phyloP scores from a whole-genome alignment of 92 coral and sea anemone genomes.

The Parazoanthus swiftii region DNA sequence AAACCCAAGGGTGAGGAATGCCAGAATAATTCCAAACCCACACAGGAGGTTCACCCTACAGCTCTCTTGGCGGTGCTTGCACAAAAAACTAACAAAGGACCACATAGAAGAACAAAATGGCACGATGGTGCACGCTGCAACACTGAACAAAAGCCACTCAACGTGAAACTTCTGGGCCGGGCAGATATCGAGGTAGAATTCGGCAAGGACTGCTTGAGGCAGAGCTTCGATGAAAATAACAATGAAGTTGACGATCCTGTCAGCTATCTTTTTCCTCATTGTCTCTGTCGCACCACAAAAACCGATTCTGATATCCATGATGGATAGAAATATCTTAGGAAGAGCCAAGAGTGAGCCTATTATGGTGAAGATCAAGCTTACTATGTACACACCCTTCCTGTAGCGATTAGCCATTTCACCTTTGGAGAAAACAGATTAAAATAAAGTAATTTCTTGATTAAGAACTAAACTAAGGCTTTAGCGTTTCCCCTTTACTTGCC shows the following conservation, averaged over 20 bases:
- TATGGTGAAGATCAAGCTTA: slow-evolving; percentile 14
- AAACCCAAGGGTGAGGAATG: background rate
- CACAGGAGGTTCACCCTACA: background rate
- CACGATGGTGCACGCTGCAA: background rate
- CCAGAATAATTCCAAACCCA: background rate
- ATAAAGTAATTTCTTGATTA: no score
- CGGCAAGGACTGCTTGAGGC: slow-evolving; percentile 19
- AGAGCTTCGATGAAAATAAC: background rate
- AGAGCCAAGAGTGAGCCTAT: background rate
- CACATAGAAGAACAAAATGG: background rate
- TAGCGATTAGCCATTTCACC: background rate
- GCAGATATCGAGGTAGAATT: background rate
- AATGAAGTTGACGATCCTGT: background rate
- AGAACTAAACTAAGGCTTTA: no score
- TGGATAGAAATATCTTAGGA: background rate
- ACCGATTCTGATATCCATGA: background rate
- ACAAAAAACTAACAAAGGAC: background rate
- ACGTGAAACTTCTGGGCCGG: background rate
- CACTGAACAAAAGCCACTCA: slow-evolving; percentile 5
- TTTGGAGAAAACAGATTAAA: background rate
- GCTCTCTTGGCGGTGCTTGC: background rate
- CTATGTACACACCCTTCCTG: background rate
- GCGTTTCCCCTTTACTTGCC: no score
- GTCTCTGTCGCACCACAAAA: background rate
- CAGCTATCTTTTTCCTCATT: background rate